Evolutionary conservation across 1,140 invertebrate genomes (phyloP).

Genomic region (Thrips palmi): DNA sequence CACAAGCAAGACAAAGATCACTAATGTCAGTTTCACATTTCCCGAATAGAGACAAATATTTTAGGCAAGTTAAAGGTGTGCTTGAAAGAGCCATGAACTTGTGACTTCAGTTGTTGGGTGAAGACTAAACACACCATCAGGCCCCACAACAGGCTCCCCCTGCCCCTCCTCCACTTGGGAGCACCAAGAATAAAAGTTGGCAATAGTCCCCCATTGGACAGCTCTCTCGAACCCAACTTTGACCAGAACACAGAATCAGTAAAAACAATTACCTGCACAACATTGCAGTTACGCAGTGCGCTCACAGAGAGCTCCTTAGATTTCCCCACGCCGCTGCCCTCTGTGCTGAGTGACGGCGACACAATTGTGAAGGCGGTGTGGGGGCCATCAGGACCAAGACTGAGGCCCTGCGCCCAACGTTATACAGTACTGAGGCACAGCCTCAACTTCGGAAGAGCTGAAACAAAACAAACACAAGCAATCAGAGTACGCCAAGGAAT

Average conservation of each 20-base stretch:
- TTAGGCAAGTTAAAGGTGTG: not conserved
- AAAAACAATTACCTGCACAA: conserved; percentile 25
- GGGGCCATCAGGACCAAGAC: conserved; percentile 91
- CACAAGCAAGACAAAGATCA: not conserved
- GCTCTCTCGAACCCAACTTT: conserved; percentile 9
- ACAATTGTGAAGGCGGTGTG: conserved; percentile 48
- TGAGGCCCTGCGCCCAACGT: conserved; percentile 94
- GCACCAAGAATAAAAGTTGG: conserved; percentile 6
- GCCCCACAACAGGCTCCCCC: conserved; percentile 8
- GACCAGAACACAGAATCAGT: conserved; percentile 8
- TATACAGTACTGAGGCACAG: conserved; percentile 46
- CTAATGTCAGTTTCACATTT: not conserved
- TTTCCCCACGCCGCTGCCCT: conserved; percentile 67
- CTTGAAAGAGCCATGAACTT: not conserved
- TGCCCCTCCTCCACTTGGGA: conserved; percentile 1
- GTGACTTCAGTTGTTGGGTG: conserved; percentile 10
- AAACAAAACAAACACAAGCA: too few species aligned
- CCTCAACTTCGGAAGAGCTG: conserved; percentile 14
- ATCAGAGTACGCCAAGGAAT: too few species aligned
- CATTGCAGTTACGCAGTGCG: conserved; percentile 24
- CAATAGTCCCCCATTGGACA: too few species aligned
- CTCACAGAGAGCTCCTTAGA: conserved; percentile 54
- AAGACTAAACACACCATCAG: conserved; percentile 10
- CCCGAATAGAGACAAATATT: conserved; percentile 4
- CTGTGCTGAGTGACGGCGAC: conserved; percentile 40